Evolutionary conservation across 2,797 vertebrate genomes (phyloP).

Genomic region (Rhinogobio ventralis): DNA sequence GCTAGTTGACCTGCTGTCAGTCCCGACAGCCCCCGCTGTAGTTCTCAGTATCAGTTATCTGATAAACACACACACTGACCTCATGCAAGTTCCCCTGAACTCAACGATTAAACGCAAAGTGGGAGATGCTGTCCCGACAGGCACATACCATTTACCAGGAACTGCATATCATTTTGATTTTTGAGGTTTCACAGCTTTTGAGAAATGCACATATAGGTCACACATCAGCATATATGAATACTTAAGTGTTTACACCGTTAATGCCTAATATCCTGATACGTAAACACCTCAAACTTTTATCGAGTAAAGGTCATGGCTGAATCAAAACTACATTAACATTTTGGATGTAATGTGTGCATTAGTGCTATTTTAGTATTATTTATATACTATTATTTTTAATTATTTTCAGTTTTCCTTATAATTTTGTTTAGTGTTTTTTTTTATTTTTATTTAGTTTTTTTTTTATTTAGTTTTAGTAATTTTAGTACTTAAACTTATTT

Average conservation of each 20-base stretch:
- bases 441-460: background rate
- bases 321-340: background rate
- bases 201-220: slow-evolving; percentile 33
- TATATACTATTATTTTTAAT: background rate
- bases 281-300: background rate
- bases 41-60: slow-evolving; percentile 29
- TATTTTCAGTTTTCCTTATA: background rate
- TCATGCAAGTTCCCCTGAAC: slow-evolving; percentile 33
- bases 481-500: background rate
- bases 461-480: background rate
- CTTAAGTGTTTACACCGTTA: background rate
- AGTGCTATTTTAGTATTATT: background rate
- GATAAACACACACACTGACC: slow-evolving; percentile 33
- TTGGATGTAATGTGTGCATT: background rate
- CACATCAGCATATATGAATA: slow-evolving; percentile 17
- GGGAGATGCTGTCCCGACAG: slow-evolving; percentile 24
- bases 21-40: slow-evolving; percentile 1
- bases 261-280: background rate
- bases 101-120: slow-evolving; percentile 21
- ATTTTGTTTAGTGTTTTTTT: background rate
- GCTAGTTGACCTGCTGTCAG: slow-evolving; percentile 14
- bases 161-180: background rate
- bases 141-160: slow-evolving; percentile 27
- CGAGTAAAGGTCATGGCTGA: background rate
- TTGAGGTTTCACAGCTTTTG: slow-evolving; percentile 22